Conservation (phyloP, 2,888 invertebrate species). For the Formica aserva region DNA sequence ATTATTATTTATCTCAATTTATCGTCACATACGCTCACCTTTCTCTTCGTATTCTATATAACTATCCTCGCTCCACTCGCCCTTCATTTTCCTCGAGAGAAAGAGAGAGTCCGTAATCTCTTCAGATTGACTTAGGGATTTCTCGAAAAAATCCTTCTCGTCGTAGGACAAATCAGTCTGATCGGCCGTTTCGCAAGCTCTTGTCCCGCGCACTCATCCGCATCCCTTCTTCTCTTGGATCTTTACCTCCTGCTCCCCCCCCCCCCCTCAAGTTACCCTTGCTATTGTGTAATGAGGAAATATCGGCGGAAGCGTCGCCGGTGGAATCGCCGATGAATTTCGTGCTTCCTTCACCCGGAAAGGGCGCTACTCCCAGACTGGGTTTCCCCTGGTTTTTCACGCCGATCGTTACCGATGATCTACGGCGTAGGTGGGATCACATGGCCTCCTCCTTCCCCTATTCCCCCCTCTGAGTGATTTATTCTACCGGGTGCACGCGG, state of each 20-base stretch:
- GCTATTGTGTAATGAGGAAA: conserved; percentile 56
- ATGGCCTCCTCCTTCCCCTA: background rate
- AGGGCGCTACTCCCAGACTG: conserved; percentile 13
- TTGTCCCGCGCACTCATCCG: background rate
- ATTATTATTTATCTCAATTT: conserved; percentile 36
- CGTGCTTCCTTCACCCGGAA: conserved; percentile 41
- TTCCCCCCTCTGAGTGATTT: conserved; percentile 29
- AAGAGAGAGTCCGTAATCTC: conserved; percentile 49
- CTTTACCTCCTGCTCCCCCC: background rate
- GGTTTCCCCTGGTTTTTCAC: conserved; percentile 41
- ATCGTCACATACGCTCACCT: background rate
- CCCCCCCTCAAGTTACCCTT: background rate
- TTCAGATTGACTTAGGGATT: conserved; percentile 66
- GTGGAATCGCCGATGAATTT: conserved; percentile 52
- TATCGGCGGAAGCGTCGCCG: conserved; percentile 47
- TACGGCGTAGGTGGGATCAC: conserved; percentile 40
- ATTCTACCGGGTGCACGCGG: conserved; percentile 34
- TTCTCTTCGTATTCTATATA: background rate
- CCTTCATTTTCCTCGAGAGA: background rate
- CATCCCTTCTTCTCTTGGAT: background rate
- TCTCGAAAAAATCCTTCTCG: conserved; percentile 44
- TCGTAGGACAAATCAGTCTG: conserved; percentile 46
- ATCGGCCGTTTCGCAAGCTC: conserved; percentile 5
- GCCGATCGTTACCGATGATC: conserved; percentile 56
- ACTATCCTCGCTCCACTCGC: background rate